These are phyloP conservation scores for Bombylius major DNA, from an alignment of 2,888 invertebrate species.

Conservation along the genomic window DNA sequence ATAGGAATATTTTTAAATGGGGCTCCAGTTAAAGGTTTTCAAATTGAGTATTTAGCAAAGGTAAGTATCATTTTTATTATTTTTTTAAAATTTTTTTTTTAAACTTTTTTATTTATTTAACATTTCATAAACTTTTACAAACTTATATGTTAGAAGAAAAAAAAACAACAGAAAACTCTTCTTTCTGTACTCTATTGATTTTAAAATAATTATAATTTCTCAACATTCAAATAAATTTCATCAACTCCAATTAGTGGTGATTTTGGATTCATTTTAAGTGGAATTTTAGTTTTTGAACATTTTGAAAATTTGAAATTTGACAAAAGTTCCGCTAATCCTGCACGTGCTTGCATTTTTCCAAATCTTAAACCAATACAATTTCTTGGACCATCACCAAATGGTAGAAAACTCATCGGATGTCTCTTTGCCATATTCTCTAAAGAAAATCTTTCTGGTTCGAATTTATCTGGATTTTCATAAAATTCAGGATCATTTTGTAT, in stretches of 20 bases:
- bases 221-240: conserved; percentile 14
- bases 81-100: background rate
- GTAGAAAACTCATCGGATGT: conserved; percentile 21
- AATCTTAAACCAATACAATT: conserved; percentile 34
- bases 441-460: conserved; percentile 45
- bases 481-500: conserved; percentile 43
- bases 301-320: conserved; percentile 16
- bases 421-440: conserved; percentile 24
- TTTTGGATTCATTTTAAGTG: background rate
- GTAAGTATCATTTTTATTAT: conserved; percentile 11
- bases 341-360: conserved; percentile 24
- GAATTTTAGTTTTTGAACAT: conserved; percentile 1
- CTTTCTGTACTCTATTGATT: background rate
- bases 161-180: background rate
- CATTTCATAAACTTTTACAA: background rate
- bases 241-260: conserved; percentile 8
- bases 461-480: conserved; percentile 43
- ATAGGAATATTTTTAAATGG: conserved; percentile 97
- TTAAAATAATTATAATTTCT: conserved; percentile 12
- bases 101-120: background rate
- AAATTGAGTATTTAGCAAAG: conserved; percentile 93
- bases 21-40: conserved; percentile 85
- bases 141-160: background rate
- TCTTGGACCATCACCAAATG: conserved; percentile 37
- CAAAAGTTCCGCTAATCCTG: conserved; percentile 9